Percentiles rank a stretch among this genome's conserved stretches.
phyloP scores from a whole-genome alignment of 2,113 vertebrate species.

The Hydrolagus affinis region DNA sequence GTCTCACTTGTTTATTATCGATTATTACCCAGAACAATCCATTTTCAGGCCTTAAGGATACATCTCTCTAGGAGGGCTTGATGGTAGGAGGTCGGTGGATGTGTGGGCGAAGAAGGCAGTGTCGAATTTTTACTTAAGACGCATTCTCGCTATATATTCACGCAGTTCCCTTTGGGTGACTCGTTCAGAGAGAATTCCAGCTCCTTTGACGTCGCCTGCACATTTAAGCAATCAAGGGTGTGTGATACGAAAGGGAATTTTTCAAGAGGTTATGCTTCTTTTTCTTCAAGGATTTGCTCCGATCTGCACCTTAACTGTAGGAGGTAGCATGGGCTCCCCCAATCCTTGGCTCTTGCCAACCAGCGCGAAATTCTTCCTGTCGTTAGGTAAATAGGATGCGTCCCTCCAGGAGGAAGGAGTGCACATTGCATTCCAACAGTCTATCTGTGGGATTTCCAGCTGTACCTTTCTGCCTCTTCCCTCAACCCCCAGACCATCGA shows the following conservation, averaged over 20 bases:
- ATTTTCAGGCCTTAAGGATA: not conserved
- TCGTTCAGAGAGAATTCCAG: not conserved
- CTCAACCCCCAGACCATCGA: no score
- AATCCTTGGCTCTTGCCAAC: no score
- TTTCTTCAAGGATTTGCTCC: not conserved
- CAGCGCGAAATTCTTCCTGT: no score
- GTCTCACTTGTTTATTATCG: not conserved
- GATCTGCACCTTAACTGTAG: not conserved
- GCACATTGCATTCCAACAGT: no score
- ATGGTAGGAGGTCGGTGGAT: no score
- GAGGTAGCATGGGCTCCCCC: not conserved
- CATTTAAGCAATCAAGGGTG: not conserved
- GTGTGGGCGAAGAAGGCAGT: not conserved
- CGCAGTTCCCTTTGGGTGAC: not conserved
- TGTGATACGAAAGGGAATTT: not conserved
- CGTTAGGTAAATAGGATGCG: no score
- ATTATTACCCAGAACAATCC: not conserved
- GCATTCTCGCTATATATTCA: no score
- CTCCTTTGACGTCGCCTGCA: not conserved
- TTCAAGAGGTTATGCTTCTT: not conserved
- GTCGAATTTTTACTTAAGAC: not conserved
- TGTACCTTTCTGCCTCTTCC: no score
- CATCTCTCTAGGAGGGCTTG: not conserved
- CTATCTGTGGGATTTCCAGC: no score
- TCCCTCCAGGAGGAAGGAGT: no score